Evolutionary conservation across 2,113 vertebrate genomes (phyloP), one percentile per base, ranked within the genome.

Genomic region (Pteronura brasiliensis): DNA sequence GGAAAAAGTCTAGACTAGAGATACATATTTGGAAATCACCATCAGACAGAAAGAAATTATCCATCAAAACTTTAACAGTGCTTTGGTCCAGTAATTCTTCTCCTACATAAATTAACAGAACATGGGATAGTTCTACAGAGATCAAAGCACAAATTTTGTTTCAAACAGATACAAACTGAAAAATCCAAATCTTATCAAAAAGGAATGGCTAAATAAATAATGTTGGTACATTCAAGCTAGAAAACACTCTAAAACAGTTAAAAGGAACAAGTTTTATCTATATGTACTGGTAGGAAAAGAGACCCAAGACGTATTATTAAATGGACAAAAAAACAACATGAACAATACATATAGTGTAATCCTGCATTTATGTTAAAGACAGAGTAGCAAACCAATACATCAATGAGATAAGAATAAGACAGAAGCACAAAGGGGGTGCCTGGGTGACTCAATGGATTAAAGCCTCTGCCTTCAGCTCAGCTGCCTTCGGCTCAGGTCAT

Each of bases 141-240:
- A 89, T 83, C 47, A 87, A 94, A 57, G 6, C 2, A 95, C 13
- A 81, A 67, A 21, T 74, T 85, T 49, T 82, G 6, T 71, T 83
- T 91, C 61, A 90, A 90, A 92, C 5, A 90, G 29, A 71, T 10
- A 92, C 71, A 91, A 93, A 83, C 3, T 4, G 25, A 42, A 34
- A 96, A 93, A 74, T 90, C 52, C 82, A 95, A 92, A 69, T 49
- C 29, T 34, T 49, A 90, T 25, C 8, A 31, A 90, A 95, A n/a
- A 6, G 27, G 29, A 95, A 93, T 1, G 93, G 15, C 42, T 77
- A 95, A 69, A 15, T 29, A 92, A 89, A 27, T 65, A 59, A 86
- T 72, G 52, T 93, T 14, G 11, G 61, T 39, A 49, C 1, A 85
- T 29, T 63, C 57, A 93, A 92, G 94, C 20, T 34, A 96, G n/a